Evolutionary conservation across 2,113 vertebrate genomes (phyloP), one percentile per base, ranked within the genome.

Genomic region (Tragelaphus buxtoni): DNA sequence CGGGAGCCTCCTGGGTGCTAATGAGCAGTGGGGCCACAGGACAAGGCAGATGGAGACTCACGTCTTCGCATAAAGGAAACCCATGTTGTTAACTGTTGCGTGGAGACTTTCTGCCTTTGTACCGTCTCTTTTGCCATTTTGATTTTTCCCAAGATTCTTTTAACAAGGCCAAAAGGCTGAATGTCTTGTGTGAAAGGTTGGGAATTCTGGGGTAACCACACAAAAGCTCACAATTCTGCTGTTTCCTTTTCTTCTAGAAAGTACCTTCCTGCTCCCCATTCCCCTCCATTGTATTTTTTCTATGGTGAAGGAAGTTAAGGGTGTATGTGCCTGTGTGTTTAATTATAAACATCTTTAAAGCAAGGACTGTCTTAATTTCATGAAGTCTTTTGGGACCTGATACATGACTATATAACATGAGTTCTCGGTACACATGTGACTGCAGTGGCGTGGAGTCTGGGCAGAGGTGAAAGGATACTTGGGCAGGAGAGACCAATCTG

Each of bases 11-110:
- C 49, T 26, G 56, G 42, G 95, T 95, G 96, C 90, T 96, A 92
- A 84, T 96, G 95, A 96, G 96, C 96, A 94, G n/a, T 14, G 49
- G 90, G 94, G 65, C 96, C 81, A 28, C 61, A 28, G 92, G 92
- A 86, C 7, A 8, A 86, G 91, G 94, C 96, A 91, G 92, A 77
- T 96, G 94, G 97, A 95, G 61, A 5, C 45, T 47, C 60, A 77
- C 82, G 63, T 39, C 56, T 91, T 60, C 28, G 1, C 84, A 30
- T 83, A 42, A 91, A 60, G 79, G 45, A 61, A 49, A 74, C 47
- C 81, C 17, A 4, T 74, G 69, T n/a, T 53, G 87, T 92, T 69
- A 35, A 81, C 90, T 69, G 77, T 92, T n/a, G 47, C 2, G 0
- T 14, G 61, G 69, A 51, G 56, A n/a, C 47, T 90, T 42, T 63